phyloP scores from a whole-genome alignment of 2,888 invertebrate species.

The Leptinotarsa tumamoca region DNA sequence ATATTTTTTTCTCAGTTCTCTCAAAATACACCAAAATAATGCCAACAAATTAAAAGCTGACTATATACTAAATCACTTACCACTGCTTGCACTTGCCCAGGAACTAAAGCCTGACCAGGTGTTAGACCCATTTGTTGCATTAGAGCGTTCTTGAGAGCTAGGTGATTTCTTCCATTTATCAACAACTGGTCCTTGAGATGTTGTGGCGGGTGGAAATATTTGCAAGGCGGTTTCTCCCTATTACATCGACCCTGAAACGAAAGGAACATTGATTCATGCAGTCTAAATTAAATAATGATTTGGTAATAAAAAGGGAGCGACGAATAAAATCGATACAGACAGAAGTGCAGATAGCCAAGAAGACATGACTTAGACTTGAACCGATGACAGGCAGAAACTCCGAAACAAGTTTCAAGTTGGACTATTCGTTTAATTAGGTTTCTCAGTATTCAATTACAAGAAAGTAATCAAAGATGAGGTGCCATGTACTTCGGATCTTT shows the following conservation, averaged over 20 bases:
- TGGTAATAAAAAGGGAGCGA: no score
- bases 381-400: no score
- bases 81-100: constrained; percentile 93
- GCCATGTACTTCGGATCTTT: no score
- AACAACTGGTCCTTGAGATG: constrained; percentile 99
- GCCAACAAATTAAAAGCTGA: background rate
- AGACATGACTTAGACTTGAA: no score
- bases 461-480: no score
- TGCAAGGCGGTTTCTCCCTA: constrained; percentile 99
- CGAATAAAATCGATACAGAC: no score
- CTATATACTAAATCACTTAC: constrained; percentile 73
- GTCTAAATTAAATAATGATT: background rate
- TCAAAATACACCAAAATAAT: background rate
- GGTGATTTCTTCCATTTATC: constrained; percentile 99
- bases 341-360: no score
- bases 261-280: background rate
- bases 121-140: constrained; percentile 97
- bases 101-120: constrained; percentile 90
- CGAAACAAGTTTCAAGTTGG: no score
- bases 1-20: constrained; percentile 18
- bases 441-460: no score
- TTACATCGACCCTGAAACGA: constrained; percentile 95
- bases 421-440: no score
- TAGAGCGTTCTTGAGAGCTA: constrained; percentile 97
- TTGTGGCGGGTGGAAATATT: constrained; percentile 99